Conservation (phyloP, 2,797 vertebrate species). For the Eidolon dupreanum region DNA sequence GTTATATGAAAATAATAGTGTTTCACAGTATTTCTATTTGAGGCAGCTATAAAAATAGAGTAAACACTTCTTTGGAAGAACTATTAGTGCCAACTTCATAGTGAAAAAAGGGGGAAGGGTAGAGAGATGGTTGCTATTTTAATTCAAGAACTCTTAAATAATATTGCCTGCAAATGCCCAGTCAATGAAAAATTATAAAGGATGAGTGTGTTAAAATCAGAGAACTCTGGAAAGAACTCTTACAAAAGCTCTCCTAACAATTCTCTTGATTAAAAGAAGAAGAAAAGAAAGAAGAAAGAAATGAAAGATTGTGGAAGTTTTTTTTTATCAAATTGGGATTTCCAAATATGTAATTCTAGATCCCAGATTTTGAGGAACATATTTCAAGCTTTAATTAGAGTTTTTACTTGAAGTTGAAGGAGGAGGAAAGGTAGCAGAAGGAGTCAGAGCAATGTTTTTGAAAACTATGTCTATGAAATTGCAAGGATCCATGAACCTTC, state of each 20-base stretch:
- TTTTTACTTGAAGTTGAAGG: background rate
- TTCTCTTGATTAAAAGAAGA: background rate
- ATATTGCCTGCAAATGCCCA: constrained; percentile 23
- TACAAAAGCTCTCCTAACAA: background rate
- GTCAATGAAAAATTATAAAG: constrained; percentile 1
- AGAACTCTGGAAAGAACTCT: background rate
- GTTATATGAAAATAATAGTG: constrained; percentile 52
- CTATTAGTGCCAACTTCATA: constrained; percentile 56
- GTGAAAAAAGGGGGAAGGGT: background rate
- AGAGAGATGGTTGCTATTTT: background rate
- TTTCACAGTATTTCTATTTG: constrained; percentile 72
- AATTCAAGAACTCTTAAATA: constrained; percentile 60
- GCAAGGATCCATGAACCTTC: background rate
- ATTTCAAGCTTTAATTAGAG: background rate
- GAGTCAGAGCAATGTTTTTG: background rate
- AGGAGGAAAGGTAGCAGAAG: background rate
- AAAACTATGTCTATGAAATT: background rate
- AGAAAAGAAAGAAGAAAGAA: background rate
- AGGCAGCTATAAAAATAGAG: constrained; percentile 75
- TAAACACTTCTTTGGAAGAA: constrained; percentile 56
- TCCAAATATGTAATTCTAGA: background rate
- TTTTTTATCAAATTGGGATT: background rate
- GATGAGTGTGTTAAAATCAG: constrained; percentile 13
- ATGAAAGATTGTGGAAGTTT: background rate
- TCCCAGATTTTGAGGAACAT: background rate